Evolutionary conservation across 1,140 invertebrate genomes (phyloP).

Genomic region (Psix sp.): DNA sequence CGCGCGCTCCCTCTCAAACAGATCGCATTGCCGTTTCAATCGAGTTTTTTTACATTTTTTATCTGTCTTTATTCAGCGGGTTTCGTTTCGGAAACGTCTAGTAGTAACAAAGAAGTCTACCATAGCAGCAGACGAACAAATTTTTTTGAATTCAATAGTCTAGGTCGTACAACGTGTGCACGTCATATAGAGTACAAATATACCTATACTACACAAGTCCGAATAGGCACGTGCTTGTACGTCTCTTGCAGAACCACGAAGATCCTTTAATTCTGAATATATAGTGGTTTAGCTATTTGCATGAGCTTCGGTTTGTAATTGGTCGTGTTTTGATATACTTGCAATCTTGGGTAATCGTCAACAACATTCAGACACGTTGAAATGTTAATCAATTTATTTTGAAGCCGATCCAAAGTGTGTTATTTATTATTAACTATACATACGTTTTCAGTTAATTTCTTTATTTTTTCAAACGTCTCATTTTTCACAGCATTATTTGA

Average conservation of each 20-base stretch:
- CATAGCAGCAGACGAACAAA: slow-evolving; percentile 39
- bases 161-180: slow-evolving; percentile 8
- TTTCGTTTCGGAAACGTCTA: slow-evolving; percentile 39
- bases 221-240: slow-evolving; percentile 14
- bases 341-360: background rate
- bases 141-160: slow-evolving; percentile 50
- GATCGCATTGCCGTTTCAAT: slow-evolving; percentile 30
- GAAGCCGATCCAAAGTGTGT: too few relatives aligned
- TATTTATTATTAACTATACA: too few relatives aligned
- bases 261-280: slow-evolving; percentile 37
- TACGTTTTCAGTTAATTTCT: too few relatives aligned
- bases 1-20: slow-evolving; percentile 9
- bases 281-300: slow-evolving; percentile 17
- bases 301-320: slow-evolving; percentile 23
- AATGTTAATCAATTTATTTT: too few relatives aligned
- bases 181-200: slow-evolving; percentile 27
- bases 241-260: slow-evolving; percentile 19
- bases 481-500: too few relatives aligned
- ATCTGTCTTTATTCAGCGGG: slow-evolving; percentile 32
- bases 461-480: too few relatives aligned
- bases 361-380: too few relatives aligned
- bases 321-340: slow-evolving; percentile 18
- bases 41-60: slow-evolving; percentile 12
- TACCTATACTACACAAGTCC: slow-evolving; percentile 5
- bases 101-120: slow-evolving; percentile 54